A percentile compares a stretch with the other conserved stretches of the same genome.
Evolutionary conservation across 64 coral and sea anemone species (phyloP).

Genomic region (Exaiptasia diaphana): DNA sequence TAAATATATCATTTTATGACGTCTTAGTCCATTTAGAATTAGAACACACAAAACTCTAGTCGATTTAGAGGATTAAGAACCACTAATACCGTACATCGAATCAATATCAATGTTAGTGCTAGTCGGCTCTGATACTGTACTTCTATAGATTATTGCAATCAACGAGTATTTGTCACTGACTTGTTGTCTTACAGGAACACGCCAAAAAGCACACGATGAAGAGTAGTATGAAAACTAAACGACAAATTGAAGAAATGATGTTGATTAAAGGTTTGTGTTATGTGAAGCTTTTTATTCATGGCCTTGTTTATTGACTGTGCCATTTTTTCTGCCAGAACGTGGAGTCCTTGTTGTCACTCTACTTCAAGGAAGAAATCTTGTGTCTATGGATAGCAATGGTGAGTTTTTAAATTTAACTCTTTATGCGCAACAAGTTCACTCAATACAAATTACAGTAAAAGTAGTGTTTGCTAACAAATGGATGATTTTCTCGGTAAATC

Average conservation of each 20-base stretch:
- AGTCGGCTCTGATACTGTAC: too few species aligned
- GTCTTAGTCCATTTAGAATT: background rate
- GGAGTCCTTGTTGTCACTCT: constrained; percentile 69
- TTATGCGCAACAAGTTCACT: background rate
- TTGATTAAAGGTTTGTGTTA: constrained; percentile 69
- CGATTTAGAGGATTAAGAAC: too few species aligned
- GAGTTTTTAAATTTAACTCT: background rate
- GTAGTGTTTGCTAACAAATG: too few species aligned
- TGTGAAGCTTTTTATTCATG: background rate
- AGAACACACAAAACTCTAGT: too few species aligned
- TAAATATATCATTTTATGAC: background rate
- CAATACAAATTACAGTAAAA: background rate
- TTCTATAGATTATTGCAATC: too few species aligned
- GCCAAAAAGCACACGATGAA: constrained; percentile 84
- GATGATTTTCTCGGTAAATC: too few species aligned
- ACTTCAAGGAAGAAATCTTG: constrained; percentile 69
- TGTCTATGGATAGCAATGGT: constrained; percentile 87
- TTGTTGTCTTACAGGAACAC: constrained; percentile 56
- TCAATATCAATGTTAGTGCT: too few species aligned
- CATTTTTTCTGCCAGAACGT: constrained; percentile 42
- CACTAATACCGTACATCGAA: too few species aligned
- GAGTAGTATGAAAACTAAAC: constrained; percentile 77
- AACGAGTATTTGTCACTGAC: too few species aligned
- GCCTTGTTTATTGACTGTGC: background rate
- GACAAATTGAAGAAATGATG: constrained; percentile 82